Evolutionary conservation across 2,113 vertebrate genomes (phyloP).

Genomic region (Butorides virescens): DNA sequence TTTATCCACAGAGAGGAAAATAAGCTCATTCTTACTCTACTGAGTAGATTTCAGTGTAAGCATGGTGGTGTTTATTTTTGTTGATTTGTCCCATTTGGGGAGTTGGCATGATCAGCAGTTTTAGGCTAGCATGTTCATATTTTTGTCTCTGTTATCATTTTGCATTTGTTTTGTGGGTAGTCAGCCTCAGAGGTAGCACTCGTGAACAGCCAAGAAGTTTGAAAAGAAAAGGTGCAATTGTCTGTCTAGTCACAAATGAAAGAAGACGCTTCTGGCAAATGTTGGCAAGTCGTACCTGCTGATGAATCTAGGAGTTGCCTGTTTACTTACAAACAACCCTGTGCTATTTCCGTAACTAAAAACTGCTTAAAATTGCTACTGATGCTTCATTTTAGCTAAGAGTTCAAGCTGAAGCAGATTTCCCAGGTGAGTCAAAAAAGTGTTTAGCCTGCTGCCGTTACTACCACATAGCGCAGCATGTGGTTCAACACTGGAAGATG

Average conservation of each 20-base stretch:
- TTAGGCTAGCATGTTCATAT: background rate
- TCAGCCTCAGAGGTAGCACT: background rate
- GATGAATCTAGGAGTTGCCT: background rate
- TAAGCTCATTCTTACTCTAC: background rate
- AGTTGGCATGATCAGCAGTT: background rate
- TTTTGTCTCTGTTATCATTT: background rate
- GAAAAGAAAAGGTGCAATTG: background rate
- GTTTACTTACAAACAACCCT: background rate
- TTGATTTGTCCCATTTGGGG: background rate
- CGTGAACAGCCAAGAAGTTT: background rate
- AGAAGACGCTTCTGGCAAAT: background rate
- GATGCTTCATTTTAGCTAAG: background rate
- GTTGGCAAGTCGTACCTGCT: background rate
- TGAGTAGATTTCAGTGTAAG: background rate
- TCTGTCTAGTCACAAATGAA: background rate
- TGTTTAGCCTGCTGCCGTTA: background rate
- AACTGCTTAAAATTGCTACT: background rate
- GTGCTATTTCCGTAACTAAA: background rate
- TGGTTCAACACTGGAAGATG: background rate
- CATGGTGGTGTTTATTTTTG: background rate
- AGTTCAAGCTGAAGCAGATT: background rate
- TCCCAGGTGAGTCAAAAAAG: background rate
- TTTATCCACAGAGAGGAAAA: background rate
- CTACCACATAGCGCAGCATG: rapidly evolving
- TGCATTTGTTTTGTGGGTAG: background rate